phyloP scores from a whole-genome alignment of 2,888 invertebrate species.

The Prosopocoilus inquinatus region DNA sequence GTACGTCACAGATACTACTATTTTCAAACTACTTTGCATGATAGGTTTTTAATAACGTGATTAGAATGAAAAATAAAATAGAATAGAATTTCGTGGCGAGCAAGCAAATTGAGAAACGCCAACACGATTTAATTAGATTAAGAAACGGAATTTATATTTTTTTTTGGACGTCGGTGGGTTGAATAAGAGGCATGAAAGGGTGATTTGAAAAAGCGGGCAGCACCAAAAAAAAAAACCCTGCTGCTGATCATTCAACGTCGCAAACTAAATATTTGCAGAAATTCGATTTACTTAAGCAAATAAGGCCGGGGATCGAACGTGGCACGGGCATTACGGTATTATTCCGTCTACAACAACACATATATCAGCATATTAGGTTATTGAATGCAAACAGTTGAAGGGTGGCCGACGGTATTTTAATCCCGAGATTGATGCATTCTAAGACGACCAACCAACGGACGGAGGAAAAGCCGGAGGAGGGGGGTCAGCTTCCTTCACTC shows the following conservation, averaged over 20 bases:
- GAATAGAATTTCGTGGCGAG: too few relatives aligned
- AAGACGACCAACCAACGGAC: background rate
- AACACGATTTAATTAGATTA: too few relatives aligned
- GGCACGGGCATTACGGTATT: slow-evolving; percentile 13
- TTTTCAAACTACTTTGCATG: too few relatives aligned
- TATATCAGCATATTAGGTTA: slow-evolving; percentile 19
- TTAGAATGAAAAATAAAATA: too few relatives aligned
- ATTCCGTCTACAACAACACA: slow-evolving; percentile 18
- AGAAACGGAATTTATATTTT: too few relatives aligned
- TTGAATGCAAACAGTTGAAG: slow-evolving; percentile 11
- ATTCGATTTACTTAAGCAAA: slow-evolving; percentile 16
- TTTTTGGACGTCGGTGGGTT: too few relatives aligned
- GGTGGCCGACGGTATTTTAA: slow-evolving; percentile 11
- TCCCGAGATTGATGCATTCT: slow-evolving; percentile 16
- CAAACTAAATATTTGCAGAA: slow-evolving; percentile 15
- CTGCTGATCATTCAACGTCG: slow-evolving; percentile 3
- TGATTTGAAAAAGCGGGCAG: too few relatives aligned
- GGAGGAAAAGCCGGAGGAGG: background rate
- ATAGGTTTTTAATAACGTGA: too few relatives aligned
- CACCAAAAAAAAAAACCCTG: too few relatives aligned
- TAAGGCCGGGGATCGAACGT: slow-evolving; percentile 1
- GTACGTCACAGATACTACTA: too few relatives aligned
- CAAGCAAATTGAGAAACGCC: too few relatives aligned
- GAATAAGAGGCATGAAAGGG: too few relatives aligned
- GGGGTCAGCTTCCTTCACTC: background rate